Conservation (phyloP, 2,113 vertebrate genomes). For the Mormoops blainvillei region DNA sequence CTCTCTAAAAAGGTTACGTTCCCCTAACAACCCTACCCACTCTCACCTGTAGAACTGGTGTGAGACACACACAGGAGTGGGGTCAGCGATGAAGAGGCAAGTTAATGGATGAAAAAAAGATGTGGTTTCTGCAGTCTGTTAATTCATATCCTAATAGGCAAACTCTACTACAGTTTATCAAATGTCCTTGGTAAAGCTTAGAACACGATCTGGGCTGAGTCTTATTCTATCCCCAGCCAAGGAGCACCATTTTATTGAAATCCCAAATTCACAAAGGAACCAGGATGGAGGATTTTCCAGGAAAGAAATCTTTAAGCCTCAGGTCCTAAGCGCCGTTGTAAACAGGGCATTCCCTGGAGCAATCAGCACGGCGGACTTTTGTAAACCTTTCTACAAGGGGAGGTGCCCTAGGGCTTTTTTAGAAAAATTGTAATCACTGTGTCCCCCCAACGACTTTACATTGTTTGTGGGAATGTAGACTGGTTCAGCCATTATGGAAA, state of each 20-base stretch:
- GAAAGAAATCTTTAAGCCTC: neutral
- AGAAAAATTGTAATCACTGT: neutral
- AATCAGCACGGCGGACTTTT: neutral
- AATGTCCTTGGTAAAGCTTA: neutral
- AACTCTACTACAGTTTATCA: neutral
- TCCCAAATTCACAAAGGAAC: neutral
- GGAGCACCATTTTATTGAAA: neutral
- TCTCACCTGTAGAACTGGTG: neutral
- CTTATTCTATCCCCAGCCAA: neutral
- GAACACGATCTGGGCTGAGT: neutral
- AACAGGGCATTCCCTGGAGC: neutral
- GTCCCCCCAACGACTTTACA: no score
- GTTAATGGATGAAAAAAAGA: neutral
- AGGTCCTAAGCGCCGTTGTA: neutral
- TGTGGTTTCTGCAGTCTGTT: neutral
- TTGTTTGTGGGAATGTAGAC: no score
- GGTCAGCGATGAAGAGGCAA: neutral
- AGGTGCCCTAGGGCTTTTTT: neutral
- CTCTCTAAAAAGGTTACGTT: neutral
- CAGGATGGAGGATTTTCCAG: neutral
- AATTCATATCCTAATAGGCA: neutral
- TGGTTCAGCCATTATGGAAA: no score
- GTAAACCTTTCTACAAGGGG: neutral
- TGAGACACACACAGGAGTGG: neutral
- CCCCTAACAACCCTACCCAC: no score